Evolutionary conservation across 2,113 vertebrate species (phyloP), one percentile per base, ranked within the genome.

Genomic region (Thalassoma bifasciatum): DNA sequence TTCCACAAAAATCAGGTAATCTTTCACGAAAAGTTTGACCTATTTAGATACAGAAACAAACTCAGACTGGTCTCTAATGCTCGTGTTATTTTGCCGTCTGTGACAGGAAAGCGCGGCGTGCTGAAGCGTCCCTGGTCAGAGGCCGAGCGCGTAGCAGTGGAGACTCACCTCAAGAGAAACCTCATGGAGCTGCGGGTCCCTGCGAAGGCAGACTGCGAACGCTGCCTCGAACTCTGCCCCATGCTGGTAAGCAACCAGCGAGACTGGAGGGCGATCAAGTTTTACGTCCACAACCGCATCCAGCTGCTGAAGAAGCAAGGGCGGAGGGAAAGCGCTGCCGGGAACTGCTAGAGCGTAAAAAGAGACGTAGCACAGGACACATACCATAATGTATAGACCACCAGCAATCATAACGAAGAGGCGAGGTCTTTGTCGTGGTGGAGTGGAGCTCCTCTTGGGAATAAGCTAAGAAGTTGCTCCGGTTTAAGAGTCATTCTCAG

Each of bases 251-350:
- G 89, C 87, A 95, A 94, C 82, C 92, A 93, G 75, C 90, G 94
- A 8, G 94, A 95, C 91, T 95, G 94, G 94, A 83, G 93, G 56
- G 88, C 94, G 0, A 94, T 95, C 88, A 95, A 95, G 85, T 95
- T 95, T 71, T 95, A 95, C 49, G 93, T 93, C 61, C 94, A 95
- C 90, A 95, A 95, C 81, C 93, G 94, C 77, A 95, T 95, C 68
- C 94, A 95, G 82, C 88, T 95, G 57, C 90, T 95, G 40, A 94
- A 92, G 86, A 95, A 94, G 84, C 93, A 93, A 77, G 91, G 88
- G 12, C 79, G 92, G 47, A 77, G 92, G 77, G 92, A 92, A 49
- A 86, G 82, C 7, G 88, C 86, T 0, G 86, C 90, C 1, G 50
- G 86, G 0, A 74, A 91, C 74, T 92, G 88, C 66, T 93, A 92